Percentiles rank a stretch among this genome's conserved stretches.
Evolutionary conservation across 2,113 vertebrate genomes (phyloP).

Genomic region (Boulengeromyrus knoepffleri): DNA sequence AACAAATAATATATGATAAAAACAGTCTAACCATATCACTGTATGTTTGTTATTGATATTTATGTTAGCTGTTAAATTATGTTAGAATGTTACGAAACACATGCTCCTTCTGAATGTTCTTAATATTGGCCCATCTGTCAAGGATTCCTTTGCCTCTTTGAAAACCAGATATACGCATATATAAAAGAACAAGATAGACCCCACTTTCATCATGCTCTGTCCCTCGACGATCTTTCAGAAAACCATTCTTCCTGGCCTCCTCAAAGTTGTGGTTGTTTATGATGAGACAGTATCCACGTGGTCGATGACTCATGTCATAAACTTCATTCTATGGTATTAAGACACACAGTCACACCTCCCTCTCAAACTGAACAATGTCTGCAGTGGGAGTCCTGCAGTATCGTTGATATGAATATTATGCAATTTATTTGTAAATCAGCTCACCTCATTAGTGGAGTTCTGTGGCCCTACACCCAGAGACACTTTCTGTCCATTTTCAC

Average conservation of each 20-base stretch:
- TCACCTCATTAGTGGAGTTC: not conserved
- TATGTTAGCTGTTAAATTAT: not conserved
- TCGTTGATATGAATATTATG: not conserved
- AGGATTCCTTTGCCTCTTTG: not conserved
- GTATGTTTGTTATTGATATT: not conserved
- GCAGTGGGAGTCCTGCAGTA: not conserved
- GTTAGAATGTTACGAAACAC: not conserved
- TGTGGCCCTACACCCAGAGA: not conserved
- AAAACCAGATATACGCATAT: not conserved
- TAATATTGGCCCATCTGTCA: not conserved
- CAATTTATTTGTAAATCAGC: not conserved
- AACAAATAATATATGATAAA: not conserved
- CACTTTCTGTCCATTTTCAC: not conserved
- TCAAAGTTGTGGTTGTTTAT: constrained; percentile 11
- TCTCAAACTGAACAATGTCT: not conserved
- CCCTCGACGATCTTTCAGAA: not conserved
- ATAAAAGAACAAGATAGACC: not conserved
- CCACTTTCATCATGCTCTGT: constrained; percentile 3
- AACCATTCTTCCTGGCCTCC: not conserved
- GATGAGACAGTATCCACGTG: constrained; percentile 10
- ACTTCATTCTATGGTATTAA: not conserved
- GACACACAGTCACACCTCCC: not conserved
- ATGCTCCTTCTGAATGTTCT: not conserved
- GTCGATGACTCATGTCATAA: constrained; percentile 9
- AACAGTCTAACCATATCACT: not conserved